Evolutionary conservation across 2,888 invertebrate species (phyloP), one percentile per base, ranked within the genome.

Genomic region (Tholera decimalis): DNA sequence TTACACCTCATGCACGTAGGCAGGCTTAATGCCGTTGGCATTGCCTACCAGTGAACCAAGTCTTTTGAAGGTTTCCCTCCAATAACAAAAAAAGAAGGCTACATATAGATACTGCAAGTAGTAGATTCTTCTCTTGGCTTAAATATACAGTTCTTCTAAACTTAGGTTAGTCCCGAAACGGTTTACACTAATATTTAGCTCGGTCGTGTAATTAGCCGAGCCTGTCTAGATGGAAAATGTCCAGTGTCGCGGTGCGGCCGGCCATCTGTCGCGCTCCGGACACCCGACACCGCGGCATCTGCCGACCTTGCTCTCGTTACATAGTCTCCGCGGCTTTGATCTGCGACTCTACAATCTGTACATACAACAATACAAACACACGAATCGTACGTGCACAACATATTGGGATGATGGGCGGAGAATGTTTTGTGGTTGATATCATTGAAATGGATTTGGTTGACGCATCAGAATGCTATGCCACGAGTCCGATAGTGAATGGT

Each of bases 261-360:
- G 64, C 56, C 69, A 66, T 64, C 59, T 64, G 71, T 72, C 83
- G 80, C 83, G 69, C 79, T 88, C 64, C 72, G 71, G 85, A 87
- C 80, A 89, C 65, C 67, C 64, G 84, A 87, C 80, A 86, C 85
- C 82, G 78, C 72, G 56, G 69, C 83, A 82, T 85, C 84, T 86
- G 87, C 76, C 77, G 84, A 53, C 87, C 86, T 86, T 83, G 87
- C 74, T 78, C 86, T 77, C 68, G 60, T 78, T 78, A 64, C 63
- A 60, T 51, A 37, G 43, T 26, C 49, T 13, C 47, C 47, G 20
- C 41, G 33, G 35, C 54, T 72, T 58, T 58, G 67, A 73, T 73
- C 57, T 37, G 58, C 49, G 66, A 43, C 57, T 56, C 37, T 26
- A 35, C 35, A 20, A 30, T 28, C 33, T 41, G 39, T 2, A 47